Evolutionary conservation across 2,797 vertebrate genomes (phyloP).

Genomic region (Lepilemur septentrionalis): DNA sequence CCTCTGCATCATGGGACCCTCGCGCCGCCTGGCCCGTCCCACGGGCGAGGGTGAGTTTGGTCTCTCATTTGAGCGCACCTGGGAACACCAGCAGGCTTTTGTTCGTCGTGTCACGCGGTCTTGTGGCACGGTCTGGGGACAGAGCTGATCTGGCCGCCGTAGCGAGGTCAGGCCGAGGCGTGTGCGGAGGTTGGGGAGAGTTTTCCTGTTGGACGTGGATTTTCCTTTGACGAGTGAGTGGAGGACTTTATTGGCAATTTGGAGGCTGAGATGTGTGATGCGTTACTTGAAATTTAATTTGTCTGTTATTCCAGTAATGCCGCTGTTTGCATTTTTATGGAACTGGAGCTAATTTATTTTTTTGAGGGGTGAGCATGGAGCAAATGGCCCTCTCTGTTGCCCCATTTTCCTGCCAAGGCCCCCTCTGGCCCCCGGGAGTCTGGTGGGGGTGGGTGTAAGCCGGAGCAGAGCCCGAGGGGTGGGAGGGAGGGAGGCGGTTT

Average conservation of each 20-base stretch:
- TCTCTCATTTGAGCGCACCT: background rate
- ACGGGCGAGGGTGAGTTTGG: background rate
- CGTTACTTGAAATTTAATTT: background rate
- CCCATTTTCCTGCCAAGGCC: background rate
- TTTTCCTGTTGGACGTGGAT: background rate
- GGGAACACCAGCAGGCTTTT: background rate
- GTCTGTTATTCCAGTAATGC: background rate
- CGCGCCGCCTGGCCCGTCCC: accelerated
- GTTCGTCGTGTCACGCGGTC: background rate
- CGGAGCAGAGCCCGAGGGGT: background rate
- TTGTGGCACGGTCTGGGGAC: background rate
- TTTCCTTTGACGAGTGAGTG: background rate
- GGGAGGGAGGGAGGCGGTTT: background rate
- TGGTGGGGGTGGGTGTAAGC: background rate
- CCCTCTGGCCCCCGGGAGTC: background rate
- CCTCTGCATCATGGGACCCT: background rate
- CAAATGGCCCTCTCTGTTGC: too few species aligned
- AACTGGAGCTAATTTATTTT: background rate
- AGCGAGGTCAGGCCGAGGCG: background rate
- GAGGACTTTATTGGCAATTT: background rate
- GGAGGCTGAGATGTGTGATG: background rate
- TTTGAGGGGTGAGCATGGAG: background rate
- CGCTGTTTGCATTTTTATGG: background rate
- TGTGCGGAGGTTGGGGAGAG: background rate
- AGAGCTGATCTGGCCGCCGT: background rate